Evolutionary conservation across 2,888 invertebrate species (phyloP).

Genomic region (Ctenicera cuprea): DNA sequence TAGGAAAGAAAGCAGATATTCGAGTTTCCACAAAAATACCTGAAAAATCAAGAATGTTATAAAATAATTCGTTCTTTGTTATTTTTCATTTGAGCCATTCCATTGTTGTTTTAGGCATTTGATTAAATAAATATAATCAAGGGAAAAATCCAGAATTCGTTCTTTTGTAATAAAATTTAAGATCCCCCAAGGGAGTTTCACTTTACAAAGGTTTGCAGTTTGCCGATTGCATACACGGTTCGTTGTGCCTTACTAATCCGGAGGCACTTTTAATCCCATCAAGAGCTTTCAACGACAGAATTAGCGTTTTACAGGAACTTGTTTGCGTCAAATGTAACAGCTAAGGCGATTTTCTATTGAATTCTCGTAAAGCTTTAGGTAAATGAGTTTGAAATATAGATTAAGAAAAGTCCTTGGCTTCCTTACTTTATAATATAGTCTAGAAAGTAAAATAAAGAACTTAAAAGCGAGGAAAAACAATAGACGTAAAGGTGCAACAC

Average conservation of each 20-base stretch:
- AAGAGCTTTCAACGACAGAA: constrained; percentile 27
- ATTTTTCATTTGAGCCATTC: too few relatives aligned
- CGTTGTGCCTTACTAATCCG: constrained; percentile 12
- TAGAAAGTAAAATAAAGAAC: too few relatives aligned
- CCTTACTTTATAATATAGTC: too few relatives aligned
- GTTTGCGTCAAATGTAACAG: constrained; percentile 3
- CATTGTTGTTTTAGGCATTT: too few relatives aligned
- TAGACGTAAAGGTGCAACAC: too few relatives aligned
- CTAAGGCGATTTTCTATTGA: constrained; percentile 1
- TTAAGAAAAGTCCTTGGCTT: too few relatives aligned
- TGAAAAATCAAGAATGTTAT: background rate
- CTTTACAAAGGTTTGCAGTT: constrained; percentile 7
- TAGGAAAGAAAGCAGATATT: background rate
- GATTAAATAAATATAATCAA: too few relatives aligned
- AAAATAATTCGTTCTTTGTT: too few relatives aligned
- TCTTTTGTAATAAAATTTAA: too few relatives aligned
- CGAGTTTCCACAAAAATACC: background rate
- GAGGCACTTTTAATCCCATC: constrained; percentile 17
- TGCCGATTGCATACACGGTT: background rate
- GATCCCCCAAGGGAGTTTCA: background rate
- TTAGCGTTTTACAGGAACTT: background rate
- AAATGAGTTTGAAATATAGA: too few relatives aligned
- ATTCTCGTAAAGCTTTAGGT: background rate
- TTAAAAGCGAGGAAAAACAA: too few relatives aligned
- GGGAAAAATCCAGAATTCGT: too few relatives aligned